These are phyloP conservation scores for Eumerus sabulonum DNA, from an alignment of 2,888 invertebrate species.

Conservation along the genomic window DNA sequence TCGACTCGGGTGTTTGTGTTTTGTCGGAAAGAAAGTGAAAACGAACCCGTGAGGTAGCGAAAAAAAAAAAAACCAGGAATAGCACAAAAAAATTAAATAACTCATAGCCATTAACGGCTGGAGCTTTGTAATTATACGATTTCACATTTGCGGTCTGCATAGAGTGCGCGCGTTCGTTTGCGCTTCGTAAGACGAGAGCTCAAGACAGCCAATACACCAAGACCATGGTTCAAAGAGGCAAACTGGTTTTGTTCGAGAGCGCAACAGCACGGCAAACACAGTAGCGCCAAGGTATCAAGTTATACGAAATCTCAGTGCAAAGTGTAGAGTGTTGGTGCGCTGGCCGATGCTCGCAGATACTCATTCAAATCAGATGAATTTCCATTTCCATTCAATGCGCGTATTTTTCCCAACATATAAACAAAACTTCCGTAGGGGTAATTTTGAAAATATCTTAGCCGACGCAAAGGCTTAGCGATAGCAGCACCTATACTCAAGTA, in stretches of 20 bases:
- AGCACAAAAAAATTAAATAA: conserved; percentile 58
- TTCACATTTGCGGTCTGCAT: conserved; percentile 39
- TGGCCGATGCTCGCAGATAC: conserved; percentile 22
- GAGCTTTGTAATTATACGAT: conserved; percentile 59
- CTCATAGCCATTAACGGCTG: conserved; percentile 10
- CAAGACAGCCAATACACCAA: conserved; percentile 22
- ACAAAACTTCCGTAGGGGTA: conserved; percentile 62
- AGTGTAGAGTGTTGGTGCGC: conserved; percentile 54
- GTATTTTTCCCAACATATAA: conserved; percentile 53
- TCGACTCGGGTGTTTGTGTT: neutral
- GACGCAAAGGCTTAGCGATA: conserved; percentile 39
- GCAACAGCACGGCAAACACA: neutral
- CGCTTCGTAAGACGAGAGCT: conserved; percentile 37
- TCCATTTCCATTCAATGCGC: conserved; percentile 62
- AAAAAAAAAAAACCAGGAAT: conserved; percentile 56
- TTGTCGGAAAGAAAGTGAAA: conserved; percentile 61
- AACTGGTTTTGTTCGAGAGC: conserved; percentile 49
- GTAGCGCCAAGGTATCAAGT: conserved; percentile 2
- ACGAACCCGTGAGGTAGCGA: conserved; percentile 26
- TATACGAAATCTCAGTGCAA: conserved; percentile 21
- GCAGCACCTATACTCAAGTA: too few relatives aligned
- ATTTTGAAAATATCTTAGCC: conserved; percentile 56
- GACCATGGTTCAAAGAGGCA: conserved; percentile 31
- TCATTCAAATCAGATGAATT: conserved; percentile 59
- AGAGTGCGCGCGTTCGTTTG: neutral